phyloP scores from a whole-genome alignment of 2,797 vertebrate species.

The Danio choprae region DNA sequence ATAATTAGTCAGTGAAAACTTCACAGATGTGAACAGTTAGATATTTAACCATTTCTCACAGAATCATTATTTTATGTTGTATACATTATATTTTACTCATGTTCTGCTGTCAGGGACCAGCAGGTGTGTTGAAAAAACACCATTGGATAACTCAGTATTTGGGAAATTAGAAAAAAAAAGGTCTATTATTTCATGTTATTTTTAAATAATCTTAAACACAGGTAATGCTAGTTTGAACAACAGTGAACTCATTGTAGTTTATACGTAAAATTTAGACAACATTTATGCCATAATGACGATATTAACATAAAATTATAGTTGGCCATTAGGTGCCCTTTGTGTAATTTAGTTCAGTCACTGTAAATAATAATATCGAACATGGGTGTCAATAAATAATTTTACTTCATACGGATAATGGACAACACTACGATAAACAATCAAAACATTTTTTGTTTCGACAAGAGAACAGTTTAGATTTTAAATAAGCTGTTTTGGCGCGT shows the following conservation, averaged over 20 bases:
- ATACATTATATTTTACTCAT: no score
- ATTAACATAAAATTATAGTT: no score
- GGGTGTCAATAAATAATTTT: no score
- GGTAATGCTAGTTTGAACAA: not conserved
- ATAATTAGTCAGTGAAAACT: not conserved
- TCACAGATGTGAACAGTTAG: not conserved
- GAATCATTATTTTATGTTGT: conserved; percentile 20
- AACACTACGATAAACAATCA: no score
- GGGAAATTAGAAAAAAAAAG: not conserved
- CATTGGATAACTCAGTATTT: not conserved
- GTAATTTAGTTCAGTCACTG: no score
- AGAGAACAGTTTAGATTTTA: not conserved
- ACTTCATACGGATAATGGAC: no score
- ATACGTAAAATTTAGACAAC: no score
- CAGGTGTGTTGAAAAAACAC: conserved; percentile 24
- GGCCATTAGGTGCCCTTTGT: no score
- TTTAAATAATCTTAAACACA: not conserved
- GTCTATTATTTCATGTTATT: not conserved
- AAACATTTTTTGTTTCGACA: not conserved
- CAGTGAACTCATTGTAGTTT: no score
- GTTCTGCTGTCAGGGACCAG: conserved; percentile 2
- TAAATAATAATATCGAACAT: no score
- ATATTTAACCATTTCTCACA: not conserved
- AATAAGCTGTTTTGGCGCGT: conserved; percentile 59
- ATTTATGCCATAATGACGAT: no score